Evolutionary conservation across 2,888 invertebrate genomes (phyloP), one percentile per base, ranked within the genome.

Genomic region (Dolichopus griseipennis): DNA sequence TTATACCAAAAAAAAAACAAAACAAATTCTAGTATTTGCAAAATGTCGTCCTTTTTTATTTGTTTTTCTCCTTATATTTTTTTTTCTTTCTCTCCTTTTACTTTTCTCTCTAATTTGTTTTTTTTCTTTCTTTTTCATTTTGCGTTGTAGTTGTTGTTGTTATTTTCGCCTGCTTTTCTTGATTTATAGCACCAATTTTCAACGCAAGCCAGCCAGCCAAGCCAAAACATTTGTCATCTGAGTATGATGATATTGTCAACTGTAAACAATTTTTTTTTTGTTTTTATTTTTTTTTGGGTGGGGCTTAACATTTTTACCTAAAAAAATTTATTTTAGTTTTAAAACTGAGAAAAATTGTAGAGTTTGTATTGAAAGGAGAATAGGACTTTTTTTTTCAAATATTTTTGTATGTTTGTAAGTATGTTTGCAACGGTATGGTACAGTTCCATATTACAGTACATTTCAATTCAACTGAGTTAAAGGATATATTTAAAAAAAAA

Each of bases 291-390:
- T 52, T 27, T 63, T 27, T 63, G 63, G 63, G 63, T 63, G 63
- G 63, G 63, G 63, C 63, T 63, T 63, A 63, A 27, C 27, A 63
- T 63, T 27, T 27, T 63, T 63, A 63, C 63, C 63, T 27, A 27
- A 27, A n/a, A n/a, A n/a, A n/a, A n/a, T 27, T 27, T 63, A 27
- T 63, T 22, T 22, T 63, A 9, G 10, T 10, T 27, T 27, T 18
- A 18, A 63, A 12, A 22, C 22, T 63, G 22, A 52, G 52, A 12
- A 52, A 27, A 27, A 12, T 6, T 41, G 18, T 6, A 52, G 52
- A 9, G n/a, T 52, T 52, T 12, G 52, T 52, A 41, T 27, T 27
- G 5, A 27, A 52, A 52, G 52, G n/a, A 52, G 52, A 52, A 52
- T 4, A 52, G 41, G 15, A 52, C 4, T 2, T 52, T 52, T n/a